Percentiles rank a stretch among this genome's conserved stretches.
Evolutionary conservation across 2,888 invertebrate genomes (phyloP).

Genomic region (Drosophila kambysellisi): DNA sequence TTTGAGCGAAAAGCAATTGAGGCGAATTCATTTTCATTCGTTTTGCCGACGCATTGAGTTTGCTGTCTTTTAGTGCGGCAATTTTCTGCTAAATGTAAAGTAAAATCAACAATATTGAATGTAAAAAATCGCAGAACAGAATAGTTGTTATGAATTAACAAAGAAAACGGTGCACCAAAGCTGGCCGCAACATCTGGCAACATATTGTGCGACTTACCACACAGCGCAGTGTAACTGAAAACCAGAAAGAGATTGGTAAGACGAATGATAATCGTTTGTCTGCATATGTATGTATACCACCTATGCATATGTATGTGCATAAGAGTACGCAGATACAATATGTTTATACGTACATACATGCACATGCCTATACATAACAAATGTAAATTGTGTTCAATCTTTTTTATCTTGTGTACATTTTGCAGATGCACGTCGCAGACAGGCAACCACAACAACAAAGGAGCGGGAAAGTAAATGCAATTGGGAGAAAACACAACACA

Average conservation of each 20-base stretch:
- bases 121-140: conserved; percentile 30
- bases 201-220: not conserved
- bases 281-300: conserved; percentile 35
- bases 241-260: conserved; percentile 58
- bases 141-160: conserved; percentile 10
- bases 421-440: conserved; percentile 52
- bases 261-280: conserved; percentile 38
- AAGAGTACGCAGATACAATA: conserved; percentile 36
- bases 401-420: conserved; percentile 57
- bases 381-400: conserved; percentile 37
- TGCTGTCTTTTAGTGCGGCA: conserved; percentile 47
- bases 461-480: conserved; percentile 22
- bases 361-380: conserved; percentile 24
- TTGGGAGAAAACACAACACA: conserved; percentile 52
- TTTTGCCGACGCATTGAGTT: conserved; percentile 64
- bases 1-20: conserved; percentile 42
- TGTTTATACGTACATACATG: conserved; percentile 16
- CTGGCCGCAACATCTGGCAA: not conserved
- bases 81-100: conserved; percentile 39
- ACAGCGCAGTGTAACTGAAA: conserved; percentile 10
- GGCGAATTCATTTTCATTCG: conserved; percentile 66
- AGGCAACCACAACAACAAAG: conserved; percentile 25
- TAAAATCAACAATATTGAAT: conserved; percentile 37
- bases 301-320: conserved; percentile 15
- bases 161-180: conserved; percentile 7